Percentiles rank a stretch among this genome's conserved stretches.
These are phyloP conservation scores for Bubalus kerabau DNA, from an alignment of 2,113 vertebrate genomes.

Conservation along the genomic window DNA sequence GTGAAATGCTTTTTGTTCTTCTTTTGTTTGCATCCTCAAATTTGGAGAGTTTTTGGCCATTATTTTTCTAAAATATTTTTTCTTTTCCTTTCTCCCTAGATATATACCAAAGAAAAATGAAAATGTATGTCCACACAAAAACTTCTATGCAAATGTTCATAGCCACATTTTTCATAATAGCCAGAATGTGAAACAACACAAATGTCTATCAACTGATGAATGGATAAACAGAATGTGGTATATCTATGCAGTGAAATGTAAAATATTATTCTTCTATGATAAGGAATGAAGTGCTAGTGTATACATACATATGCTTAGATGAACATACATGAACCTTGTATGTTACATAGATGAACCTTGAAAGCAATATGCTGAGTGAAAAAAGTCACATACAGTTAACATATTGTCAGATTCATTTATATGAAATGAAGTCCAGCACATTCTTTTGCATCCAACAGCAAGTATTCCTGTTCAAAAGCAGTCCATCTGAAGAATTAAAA, in stretches of 20 bases:
- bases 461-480: neutral
- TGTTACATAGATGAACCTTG: neutral
- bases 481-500: neutral
- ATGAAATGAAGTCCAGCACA: neutral
- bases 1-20: neutral
- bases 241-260: neutral
- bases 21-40: neutral
- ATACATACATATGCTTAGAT: neutral
- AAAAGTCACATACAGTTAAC: neutral
- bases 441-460: neutral
- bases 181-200: neutral
- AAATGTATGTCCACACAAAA: neutral
- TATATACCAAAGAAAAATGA: neutral
- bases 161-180: neutral
- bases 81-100: neutral
- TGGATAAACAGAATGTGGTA: neutral
- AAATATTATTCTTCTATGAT: neutral
- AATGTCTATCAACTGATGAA: neutral
- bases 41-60: neutral
- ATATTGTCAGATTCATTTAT: neutral
- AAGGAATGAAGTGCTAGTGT: neutral
- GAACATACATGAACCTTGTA: neutral
- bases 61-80: neutral
- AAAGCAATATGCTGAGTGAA: neutral
- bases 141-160: neutral